Evolutionary conservation across 92 coral and sea anemone genomes (phyloP), one percentile per base, ranked within the genome.

Genomic region (Palythoa caribaeorum): DNA sequence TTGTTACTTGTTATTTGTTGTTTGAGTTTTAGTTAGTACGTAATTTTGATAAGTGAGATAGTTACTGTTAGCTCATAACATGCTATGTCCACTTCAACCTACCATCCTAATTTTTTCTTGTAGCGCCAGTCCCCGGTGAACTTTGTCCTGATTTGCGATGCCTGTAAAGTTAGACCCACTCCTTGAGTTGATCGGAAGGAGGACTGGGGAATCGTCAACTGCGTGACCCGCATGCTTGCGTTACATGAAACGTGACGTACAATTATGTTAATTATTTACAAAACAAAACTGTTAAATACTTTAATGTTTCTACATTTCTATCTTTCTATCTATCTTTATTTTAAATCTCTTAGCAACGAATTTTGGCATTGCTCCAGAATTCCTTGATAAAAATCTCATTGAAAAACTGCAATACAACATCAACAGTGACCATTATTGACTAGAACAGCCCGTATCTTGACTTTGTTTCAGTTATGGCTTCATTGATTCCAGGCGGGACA

Each of bases 221-320:
- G 19, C 52, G 71, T 79, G 28, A 79, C 84, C 13, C 54, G 84
- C 84, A 79, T 79, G 71, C 84, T 79, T 16, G 51, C 54, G 36
- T 57, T 9, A 57, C 36, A 55, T 37, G 38, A 74, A 74, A 47
- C 14, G 14, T 13, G 47, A 47, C 59, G 15, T 5, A 3, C 5
- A 37, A 37, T 37, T 39, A 37, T 60, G 0, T 28, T 28, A 28
- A 28, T 28, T 28, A 28, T 28, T 28, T 28, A 28, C 28, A 28
- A 28, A 28, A 28, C 28, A 28, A 28, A 28, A 28, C 28, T 28
- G 28, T 28, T 28, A 28, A 28, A 28, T 28, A 28, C 28, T 28
- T 28, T 28, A 28, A 28, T 28, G 28, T 28, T 28, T 28, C 28
- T 28, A 28, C 28, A 28, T 28, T 28, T 28, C 28, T 28, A 28